Percentiles rank a stretch among this genome's conserved stretches.
Evolutionary conservation across 2,113 vertebrate species (phyloP).

Genomic region (Tauraco erythrolophus): DNA sequence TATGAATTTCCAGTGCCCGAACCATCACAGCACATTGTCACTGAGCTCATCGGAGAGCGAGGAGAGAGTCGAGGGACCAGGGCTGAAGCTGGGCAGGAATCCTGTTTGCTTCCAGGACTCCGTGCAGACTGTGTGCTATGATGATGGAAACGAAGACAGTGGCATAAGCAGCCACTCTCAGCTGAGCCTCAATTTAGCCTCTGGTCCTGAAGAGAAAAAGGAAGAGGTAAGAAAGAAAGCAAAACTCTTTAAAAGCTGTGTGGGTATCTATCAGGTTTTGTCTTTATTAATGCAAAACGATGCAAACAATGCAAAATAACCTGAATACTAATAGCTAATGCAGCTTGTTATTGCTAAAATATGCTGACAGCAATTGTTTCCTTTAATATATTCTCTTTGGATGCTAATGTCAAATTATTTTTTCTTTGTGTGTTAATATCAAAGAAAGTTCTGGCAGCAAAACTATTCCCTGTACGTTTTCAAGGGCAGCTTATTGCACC

Average conservation of each 20-base stretch:
- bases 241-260: background rate
- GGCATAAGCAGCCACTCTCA: slow-evolving; percentile 73
- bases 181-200: slow-evolving; percentile 53
- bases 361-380: slow-evolving; percentile 15
- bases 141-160: slow-evolving; percentile 73
- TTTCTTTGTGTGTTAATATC: slow-evolving; percentile 20
- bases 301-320: slow-evolving; percentile 3
- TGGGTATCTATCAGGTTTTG: background rate
- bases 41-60: slow-evolving; percentile 77
- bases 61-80: slow-evolving; percentile 51
- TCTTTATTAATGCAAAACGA: slow-evolving; percentile 38
- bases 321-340: background rate
- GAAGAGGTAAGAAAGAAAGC: slow-evolving; percentile 78
- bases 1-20: slow-evolving; percentile 50
- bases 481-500: slow-evolving; percentile 34
- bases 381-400: slow-evolving; percentile 28
- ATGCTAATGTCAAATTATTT: slow-evolving; percentile 28
- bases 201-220: slow-evolving; percentile 67
- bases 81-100: slow-evolving; percentile 53
- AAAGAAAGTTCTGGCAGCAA: slow-evolving; percentile 30
- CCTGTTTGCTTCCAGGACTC: slow-evolving; percentile 63
- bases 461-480: background rate
- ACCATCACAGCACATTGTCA: slow-evolving; percentile 68
- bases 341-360: slow-evolving; percentile 37
- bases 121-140: slow-evolving; percentile 19